Base-by-base conservation (phyloP, 37 sponge, comb jelly and placozoan species). In the Chondrilla cf. caribensis region DNA sequence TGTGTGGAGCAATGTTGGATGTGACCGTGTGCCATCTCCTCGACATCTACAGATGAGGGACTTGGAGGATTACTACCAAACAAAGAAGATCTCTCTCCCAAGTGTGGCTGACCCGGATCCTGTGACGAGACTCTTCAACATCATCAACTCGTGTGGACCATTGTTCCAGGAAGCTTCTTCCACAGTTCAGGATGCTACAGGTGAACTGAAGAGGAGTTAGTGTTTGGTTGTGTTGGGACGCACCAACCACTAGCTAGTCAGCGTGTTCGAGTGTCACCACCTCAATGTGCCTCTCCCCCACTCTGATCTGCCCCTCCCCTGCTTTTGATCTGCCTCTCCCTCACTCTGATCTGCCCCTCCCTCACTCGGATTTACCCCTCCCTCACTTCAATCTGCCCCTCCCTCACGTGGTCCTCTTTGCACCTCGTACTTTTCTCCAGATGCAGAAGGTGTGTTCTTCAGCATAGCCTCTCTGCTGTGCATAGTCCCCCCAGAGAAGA, bases 391-490 rank as follows among this genome's bases (percentile, higher is more conserved):
- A 6, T 11, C 51, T 47, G 11, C 51, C 51, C 51, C 51, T 47
- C 51, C 51, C 51, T 11, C 6, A 47, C 51, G 11, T 47, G 9
- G n/a, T n/a, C n/a, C n/a, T 62, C 29, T 15, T 7, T n/a, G 15
- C 29, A 5, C 64, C 29, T n/a, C 22, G 25, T 28, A 6, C 29
- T 62, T 6, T n/a, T 15, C 29, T 62, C 25, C 64, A 70, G 72
- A 70, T 70, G 39, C 40, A 33, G 72, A 70, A 70, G 72, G 72
- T 38, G 39, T 70, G 39, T 70, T 70, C 40, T 70, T 70, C 72
- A 70, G 72, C 18, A 70, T 70, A 38, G 72, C 72, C 21, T 70
- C 72, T 8, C 72, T 70, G 8, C 40, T 70, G 39, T 70, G 72
- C 38, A 18, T 70, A 7, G 21, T 70, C 3, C 72, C 72, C 5